Conservation (phyloP, 2,888 invertebrate species). For the Homarus gammarus region DNA sequence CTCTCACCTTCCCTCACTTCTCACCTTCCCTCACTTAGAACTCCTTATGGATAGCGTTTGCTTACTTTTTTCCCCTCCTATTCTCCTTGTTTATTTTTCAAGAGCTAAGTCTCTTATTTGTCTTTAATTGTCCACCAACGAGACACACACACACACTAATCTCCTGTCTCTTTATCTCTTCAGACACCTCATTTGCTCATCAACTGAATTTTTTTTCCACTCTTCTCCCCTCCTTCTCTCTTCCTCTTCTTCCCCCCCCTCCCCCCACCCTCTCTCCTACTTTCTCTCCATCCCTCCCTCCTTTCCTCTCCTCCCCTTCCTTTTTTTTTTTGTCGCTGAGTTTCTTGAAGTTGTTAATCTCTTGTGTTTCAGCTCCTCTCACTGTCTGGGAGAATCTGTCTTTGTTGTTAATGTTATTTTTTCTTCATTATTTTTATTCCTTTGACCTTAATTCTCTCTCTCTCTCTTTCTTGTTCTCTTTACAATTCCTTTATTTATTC, state of each 20-base stretch:
- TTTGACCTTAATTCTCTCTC: background rate
- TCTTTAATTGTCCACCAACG: no score
- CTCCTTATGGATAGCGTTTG: no score
- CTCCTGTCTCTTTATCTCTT: no score
- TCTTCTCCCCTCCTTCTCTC: background rate
- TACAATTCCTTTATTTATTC: background rate
- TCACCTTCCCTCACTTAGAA: no score
- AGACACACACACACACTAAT: no score
- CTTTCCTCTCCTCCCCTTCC: conserved; percentile 1
- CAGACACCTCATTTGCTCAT: no score
- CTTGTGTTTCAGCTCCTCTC: conserved; percentile 7
- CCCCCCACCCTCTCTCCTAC: background rate
- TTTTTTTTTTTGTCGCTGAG: background rate
- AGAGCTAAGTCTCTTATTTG: no score
- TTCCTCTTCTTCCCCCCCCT: background rate
- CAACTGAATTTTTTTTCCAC: no score
- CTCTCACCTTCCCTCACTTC: no score
- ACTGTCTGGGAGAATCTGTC: background rate
- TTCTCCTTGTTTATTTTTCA: no score
- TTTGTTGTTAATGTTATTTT: background rate
- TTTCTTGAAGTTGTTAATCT: no score
- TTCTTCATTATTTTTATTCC: background rate
- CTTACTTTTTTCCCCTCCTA: no score
- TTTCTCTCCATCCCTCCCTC: background rate
- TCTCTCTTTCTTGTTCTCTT: background rate